These are phyloP conservation scores for Struthidea cinerea DNA, from an alignment of 2,113 vertebrate species.

Conservation along the genomic window DNA sequence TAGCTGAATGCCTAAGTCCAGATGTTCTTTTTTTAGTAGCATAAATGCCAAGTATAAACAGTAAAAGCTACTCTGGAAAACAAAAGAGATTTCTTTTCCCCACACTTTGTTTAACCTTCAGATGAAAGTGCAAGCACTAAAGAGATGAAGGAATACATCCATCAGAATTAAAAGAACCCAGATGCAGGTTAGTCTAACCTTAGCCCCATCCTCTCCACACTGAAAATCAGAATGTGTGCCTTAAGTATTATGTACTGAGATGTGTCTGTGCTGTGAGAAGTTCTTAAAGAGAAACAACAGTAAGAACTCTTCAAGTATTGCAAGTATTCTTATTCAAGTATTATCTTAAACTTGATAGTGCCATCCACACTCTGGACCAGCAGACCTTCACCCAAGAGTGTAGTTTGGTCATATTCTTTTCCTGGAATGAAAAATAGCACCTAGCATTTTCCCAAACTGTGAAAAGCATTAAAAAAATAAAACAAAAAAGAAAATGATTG, in stretches of 20 bases:
- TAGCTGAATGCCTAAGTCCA: background rate
- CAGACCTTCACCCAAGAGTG: background rate
- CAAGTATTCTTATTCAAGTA: background rate
- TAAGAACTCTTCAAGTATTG: background rate
- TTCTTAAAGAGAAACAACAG: background rate
- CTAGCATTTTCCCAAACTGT: background rate
- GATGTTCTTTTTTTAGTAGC: background rate
- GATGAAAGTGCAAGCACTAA: conserved; percentile 38
- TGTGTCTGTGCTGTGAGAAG: background rate
- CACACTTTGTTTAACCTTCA: background rate
- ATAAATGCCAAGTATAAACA: conserved; percentile 9
- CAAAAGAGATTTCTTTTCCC: background rate
- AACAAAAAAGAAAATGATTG: background rate
- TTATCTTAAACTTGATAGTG: background rate
- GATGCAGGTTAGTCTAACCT: background rate
- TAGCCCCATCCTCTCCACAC: background rate
- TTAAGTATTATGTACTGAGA: background rate
- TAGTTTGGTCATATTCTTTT: background rate
- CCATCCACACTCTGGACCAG: background rate
- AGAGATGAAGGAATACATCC: conserved; percentile 39
- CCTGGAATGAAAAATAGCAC: background rate
- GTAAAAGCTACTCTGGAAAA: conserved; percentile 28
- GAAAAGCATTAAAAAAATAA: background rate
- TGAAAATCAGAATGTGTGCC: background rate
- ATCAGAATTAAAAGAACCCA: conserved; percentile 24